These are phyloP conservation scores for Dendrophyllia cribrosa DNA, from an alignment of 64 coral and sea anemone genomes.

Conservation along the genomic window DNA sequence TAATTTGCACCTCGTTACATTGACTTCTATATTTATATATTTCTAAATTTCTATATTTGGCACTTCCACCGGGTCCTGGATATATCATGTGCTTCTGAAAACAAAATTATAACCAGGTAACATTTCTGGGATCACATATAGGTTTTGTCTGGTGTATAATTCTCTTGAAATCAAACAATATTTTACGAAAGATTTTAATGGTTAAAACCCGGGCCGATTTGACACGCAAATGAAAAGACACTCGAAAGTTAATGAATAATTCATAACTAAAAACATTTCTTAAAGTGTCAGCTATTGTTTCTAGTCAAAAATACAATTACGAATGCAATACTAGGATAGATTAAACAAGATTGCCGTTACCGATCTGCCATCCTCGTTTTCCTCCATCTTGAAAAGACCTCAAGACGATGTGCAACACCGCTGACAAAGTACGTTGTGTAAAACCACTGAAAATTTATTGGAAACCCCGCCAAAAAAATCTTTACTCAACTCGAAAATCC, in stretches of 20 bases:
- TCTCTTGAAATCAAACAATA: conserved; percentile 60
- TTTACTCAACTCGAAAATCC: conserved; percentile 77
- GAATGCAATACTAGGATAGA: conserved; percentile 23
- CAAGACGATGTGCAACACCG: no score
- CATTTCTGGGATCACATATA: conserved; percentile 48
- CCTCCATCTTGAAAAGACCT: no score
- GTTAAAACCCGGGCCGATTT: conserved; percentile 44
- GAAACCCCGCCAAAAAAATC: no score
- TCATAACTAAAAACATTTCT: conserved; percentile 12
- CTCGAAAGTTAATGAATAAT: conserved; percentile 52
- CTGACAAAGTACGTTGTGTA: no score
- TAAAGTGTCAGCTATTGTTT: conserved; percentile 41
- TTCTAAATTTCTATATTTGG: neutral
- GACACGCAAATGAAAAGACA: conserved; percentile 44
- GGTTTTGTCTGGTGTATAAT: conserved; percentile 17
- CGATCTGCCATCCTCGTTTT: no score
- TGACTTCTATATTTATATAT: no score
- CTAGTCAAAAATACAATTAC: conserved; percentile 58
- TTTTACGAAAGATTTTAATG: conserved; percentile 2
- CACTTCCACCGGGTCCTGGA: conserved; percentile 18
- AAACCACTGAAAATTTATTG: no score
- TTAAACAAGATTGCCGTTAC: no score
- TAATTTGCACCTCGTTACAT: no score
- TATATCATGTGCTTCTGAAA: conserved; percentile 12
- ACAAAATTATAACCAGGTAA: neutral